A percentile compares a stretch with the other conserved stretches of the same genome.
phyloP scores from a whole-genome alignment of 2,113 vertebrate species.

The Leptocoma aspasia region DNA sequence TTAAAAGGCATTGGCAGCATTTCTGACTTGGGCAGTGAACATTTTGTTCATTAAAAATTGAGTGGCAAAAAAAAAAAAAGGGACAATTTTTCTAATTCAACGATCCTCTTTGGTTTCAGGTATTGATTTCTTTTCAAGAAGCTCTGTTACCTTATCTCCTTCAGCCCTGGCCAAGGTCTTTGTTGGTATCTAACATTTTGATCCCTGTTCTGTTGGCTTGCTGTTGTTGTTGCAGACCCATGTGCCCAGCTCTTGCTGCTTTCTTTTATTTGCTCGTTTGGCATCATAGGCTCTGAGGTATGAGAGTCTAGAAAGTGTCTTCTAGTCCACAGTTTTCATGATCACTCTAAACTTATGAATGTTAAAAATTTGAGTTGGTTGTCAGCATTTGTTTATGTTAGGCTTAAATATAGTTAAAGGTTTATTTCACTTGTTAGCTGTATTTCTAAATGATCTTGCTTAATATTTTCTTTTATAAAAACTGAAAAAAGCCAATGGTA shows the following conservation, averaged over 20 bases:
- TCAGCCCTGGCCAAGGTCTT: background rate
- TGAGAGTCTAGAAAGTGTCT: background rate
- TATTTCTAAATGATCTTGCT: background rate
- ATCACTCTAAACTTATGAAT: background rate
- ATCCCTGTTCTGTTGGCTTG: background rate
- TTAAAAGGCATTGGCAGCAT: background rate
- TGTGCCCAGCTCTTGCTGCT: background rate
- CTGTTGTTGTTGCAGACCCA: background rate
- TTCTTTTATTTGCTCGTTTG: background rate
- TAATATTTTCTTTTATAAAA: background rate
- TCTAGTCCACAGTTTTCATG: fast-evolving
- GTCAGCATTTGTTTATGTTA: background rate
- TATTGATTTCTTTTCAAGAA: background rate
- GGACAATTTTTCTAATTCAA: background rate
- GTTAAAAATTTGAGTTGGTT: background rate
- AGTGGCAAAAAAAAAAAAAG: background rate
- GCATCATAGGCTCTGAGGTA: background rate
- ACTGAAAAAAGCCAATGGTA: background rate
- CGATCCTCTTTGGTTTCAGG: background rate
- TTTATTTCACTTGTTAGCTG: background rate
- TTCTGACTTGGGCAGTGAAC: background rate
- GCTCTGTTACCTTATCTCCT: background rate
- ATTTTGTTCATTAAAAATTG: slow-evolving; percentile 21
- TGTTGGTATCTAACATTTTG: background rate
- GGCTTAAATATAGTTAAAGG: background rate